Percentiles rank a stretch among this genome's conserved stretches.
Evolutionary conservation across 2,797 vertebrate species (phyloP).

Genomic region (Monodelphis domestica): DNA sequence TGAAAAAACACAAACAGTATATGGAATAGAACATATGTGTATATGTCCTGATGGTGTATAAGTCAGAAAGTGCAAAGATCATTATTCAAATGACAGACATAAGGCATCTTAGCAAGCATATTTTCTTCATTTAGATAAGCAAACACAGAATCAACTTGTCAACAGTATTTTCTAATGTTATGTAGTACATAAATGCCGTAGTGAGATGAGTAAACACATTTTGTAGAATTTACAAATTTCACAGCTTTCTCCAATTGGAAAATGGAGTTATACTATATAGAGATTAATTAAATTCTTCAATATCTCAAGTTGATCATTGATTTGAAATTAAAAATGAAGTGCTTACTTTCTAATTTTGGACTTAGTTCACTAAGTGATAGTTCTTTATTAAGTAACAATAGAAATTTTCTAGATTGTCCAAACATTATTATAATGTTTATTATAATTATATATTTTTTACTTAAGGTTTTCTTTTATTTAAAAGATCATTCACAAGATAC

Average conservation of each 20-base stretch:
- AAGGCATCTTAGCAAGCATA: rapidly evolving
- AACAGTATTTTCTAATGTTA: rapidly evolving
- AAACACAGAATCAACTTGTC: rapidly evolving
- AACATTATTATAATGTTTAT: not conserved
- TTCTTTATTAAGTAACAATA: not conserved
- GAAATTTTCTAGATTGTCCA: not conserved
- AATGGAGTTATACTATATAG: not conserved
- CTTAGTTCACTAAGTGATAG: not conserved
- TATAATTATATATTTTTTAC: too few species aligned
- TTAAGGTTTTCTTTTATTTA: too few species aligned
- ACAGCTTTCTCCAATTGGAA: not conserved
- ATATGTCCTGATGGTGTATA: not conserved
- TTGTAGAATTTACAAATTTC: not conserved
- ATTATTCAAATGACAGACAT: not conserved
- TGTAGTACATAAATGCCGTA: not conserved
- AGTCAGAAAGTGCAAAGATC: not conserved
- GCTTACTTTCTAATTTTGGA: not conserved
- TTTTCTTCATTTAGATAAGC: not conserved
- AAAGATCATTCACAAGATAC: too few species aligned
- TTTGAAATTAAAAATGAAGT: not conserved
- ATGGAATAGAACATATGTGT: not conserved
- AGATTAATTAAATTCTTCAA: constrained; percentile 35
- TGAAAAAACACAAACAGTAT: not conserved
- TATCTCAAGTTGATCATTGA: not conserved
- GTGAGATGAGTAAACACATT: rapidly evolving